A percentile compares a stretch with the other conserved stretches of the same genome.
Evolutionary conservation across 92 coral and sea anemone genomes (phyloP).

Genomic region (Parazoanthus darwini): DNA sequence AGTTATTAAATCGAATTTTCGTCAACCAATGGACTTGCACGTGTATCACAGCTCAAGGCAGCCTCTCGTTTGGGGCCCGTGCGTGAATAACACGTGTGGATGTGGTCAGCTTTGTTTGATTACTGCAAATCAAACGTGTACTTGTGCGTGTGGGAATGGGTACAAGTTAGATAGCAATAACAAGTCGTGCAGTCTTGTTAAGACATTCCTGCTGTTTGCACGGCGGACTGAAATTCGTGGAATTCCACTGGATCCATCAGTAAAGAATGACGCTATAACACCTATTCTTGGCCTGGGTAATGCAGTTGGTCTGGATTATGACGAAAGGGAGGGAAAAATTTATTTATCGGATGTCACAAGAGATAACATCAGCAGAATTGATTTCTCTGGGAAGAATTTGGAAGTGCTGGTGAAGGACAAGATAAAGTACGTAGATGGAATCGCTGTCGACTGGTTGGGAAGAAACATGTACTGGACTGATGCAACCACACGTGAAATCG

Average conservation of each 20-base stretch:
- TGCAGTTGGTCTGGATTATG: constrained; percentile 87
- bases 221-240: constrained; percentile 77
- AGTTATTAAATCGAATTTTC: constrained; percentile 44
- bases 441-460: constrained; percentile 97
- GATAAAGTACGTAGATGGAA: constrained; percentile 69
- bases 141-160: constrained; percentile 80
- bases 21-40: constrained; percentile 87
- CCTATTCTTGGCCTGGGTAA: constrained; percentile 77
- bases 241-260: constrained; percentile 56
- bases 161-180: constrained; percentile 56
- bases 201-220: constrained; percentile 75
- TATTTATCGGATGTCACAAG: constrained; percentile 76
- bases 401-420: constrained; percentile 60
- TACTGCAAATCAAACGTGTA: constrained; percentile 62
- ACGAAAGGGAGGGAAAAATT: constrained; percentile 64
- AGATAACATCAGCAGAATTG: constrained; percentile 74
- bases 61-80: constrained; percentile 70
- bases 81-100: constrained; percentile 65
- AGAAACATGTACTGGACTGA: constrained; percentile 96
- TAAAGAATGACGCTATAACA: constrained; percentile 60
- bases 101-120: constrained; percentile 81
- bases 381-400: constrained; percentile 57
- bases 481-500: constrained; percentile 61
- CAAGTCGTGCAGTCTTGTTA: constrained; percentile 58
- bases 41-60: constrained; percentile 84